phyloP scores from a whole-genome alignment of 2,888 invertebrate species.

The Tortrix viridana region DNA sequence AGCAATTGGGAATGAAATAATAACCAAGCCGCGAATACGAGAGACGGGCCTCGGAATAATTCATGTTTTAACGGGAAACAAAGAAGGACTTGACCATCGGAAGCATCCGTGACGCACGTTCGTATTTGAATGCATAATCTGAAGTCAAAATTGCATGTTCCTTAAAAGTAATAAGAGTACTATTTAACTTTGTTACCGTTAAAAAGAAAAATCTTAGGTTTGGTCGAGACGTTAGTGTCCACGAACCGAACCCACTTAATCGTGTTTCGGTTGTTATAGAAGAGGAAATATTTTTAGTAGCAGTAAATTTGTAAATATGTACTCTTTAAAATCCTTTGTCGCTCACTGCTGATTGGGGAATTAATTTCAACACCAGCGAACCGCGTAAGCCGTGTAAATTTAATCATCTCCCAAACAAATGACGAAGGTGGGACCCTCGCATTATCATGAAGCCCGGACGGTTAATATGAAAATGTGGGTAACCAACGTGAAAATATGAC shows the following conservation, averaged over 20 bases:
- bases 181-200: no score
- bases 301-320: no score
- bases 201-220: no score
- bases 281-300: no score
- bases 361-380: slow-evolving; percentile 60
- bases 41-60: slow-evolving; percentile 17
- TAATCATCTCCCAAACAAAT: slow-evolving; percentile 79
- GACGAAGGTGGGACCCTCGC: slow-evolving; percentile 74
- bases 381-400: slow-evolving; percentile 74
- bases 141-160: no score
- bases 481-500: slow-evolving; percentile 78
- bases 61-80: slow-evolving; percentile 11
- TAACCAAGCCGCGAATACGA: slow-evolving; percentile 3
- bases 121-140: slow-evolving; percentile 5
- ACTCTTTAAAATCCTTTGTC: slow-evolving; percentile 44
- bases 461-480: slow-evolving; percentile 79
- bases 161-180: no score
- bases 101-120: slow-evolving; percentile 7
- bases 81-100: slow-evolving; percentile 17
- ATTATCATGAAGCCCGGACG: slow-evolving; percentile 70
- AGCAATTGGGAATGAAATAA: slow-evolving; percentile 34
- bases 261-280: no score
- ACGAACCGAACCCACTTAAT: no score
- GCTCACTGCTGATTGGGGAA: slow-evolving; percentile 54
- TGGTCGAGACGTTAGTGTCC: no score